Base-by-base conservation (phyloP, 2,113 vertebrate species). In the Solea solea region DNA sequence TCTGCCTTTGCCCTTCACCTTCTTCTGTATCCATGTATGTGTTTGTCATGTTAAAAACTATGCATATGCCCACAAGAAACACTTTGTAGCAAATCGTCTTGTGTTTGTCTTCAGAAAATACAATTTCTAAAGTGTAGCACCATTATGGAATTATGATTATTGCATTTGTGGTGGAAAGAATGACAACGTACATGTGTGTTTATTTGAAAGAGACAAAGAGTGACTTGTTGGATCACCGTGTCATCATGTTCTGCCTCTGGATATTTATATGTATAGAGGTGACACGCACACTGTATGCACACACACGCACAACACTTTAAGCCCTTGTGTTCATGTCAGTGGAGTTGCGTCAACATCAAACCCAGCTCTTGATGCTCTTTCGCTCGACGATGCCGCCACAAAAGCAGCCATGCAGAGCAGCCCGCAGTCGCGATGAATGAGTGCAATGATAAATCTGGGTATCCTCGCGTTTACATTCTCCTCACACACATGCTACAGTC, bases 51-150 rank as follows among this genome's bases (percentile, higher is more conserved):
- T 75, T 21, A 70, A 71, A 64, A 74, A 67, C 25, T 11, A 27
- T 76, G 53, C 50, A 65, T 56, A 40, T 49, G 5, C 14, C 0
- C 28, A 40, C 48, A n/a, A 59, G 12, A 13, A 52, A 16, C 12
- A 2, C 1, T 50, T 9, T 56, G 68, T 74, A 13, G 41, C 65
- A 83, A 54, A 27, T 41, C 13, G 4, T 49, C 69, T 78, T 58
- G 39, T 8, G 5, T 13, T 14, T 48, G 45, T 14, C 63, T 84
- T 88, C 82, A 82, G 39, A 15, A 86, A 90, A 87, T 89, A 91
- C 88, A 89, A 21, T 67, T 6, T 0, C 56, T 0, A 63, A 80
- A 56, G 15, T 77, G 46, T 64, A 61, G 56, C 39, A 63, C 3
- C 42, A 56, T 13, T 60, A 21, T 21, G 21, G 49, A 21, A 12